Evolutionary conservation across 1,140 invertebrate species (phyloP), one percentile per base, ranked within the genome.

Genomic region (Penaeus chinensis): DNA sequence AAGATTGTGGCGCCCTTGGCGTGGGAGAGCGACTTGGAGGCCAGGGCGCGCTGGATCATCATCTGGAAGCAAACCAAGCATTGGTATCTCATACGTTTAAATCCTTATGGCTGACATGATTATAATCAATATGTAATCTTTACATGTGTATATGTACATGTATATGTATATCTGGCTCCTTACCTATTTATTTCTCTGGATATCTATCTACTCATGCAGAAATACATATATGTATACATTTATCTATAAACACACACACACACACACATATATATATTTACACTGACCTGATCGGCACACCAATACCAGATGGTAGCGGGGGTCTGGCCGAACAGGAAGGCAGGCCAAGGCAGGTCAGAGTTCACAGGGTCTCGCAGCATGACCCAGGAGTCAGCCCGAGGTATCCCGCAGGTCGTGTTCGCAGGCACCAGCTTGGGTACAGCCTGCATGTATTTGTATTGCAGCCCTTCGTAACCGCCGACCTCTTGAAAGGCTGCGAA

Each of bases 221-320:
- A 19, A 71, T 71, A 71, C 2, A 71, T 24, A 69, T 5, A 47
- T 47, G 11, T 47, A 47, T 47, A 47, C 11, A 47, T 47, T 10
- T 47, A 47, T 47, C 10, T 37, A 37, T 71, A 71, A 11, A 27
- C 20, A 24, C 20, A 37, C 20, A 71, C 13, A 71, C 18, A 71
- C 20, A 71, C 11, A 27, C 13, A 27, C 20, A 27, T 27, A 24
- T 71, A 27, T 20, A 71, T 27, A 71, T 71, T 13, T 71, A 71
- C 13, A 82, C 69, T 90, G 90, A 93, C 93, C 91, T 94, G 93
- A 90, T 94, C 93, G 42, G 93, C 91, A 90, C 93, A 94, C 93
- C 93, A 94, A 86, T 94, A 94, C 93, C 93, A 94, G 24, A 93
- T 92, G 4, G 93, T 93, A 11, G 92, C 92, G 42, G 93, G 91